Evolutionary conservation across 2,797 vertebrate species (phyloP).

Genomic region (Menidia menidia): DNA sequence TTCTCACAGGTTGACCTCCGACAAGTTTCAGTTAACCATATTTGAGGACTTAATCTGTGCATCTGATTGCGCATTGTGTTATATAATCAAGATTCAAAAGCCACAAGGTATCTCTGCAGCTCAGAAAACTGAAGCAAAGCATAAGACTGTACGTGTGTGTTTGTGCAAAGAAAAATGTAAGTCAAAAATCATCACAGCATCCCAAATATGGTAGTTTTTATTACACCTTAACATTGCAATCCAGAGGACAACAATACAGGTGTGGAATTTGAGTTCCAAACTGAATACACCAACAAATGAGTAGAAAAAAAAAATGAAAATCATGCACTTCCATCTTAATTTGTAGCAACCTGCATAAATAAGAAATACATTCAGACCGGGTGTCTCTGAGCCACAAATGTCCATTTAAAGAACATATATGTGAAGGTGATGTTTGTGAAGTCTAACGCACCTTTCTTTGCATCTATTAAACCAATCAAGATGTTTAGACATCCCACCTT

Average conservation of each 20-base stretch:
- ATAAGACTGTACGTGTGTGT: not conserved
- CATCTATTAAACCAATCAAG: not conserved
- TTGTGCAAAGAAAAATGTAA: not conserved
- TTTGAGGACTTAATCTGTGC: not conserved
- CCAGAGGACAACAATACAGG: not conserved
- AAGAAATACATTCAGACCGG: not conserved
- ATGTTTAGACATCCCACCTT: not conserved
- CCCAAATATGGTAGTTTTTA: not conserved
- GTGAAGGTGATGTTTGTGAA: too few species aligned
- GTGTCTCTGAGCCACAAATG: slow-evolving; percentile 1
- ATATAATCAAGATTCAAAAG: not conserved
- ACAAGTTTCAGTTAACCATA: not conserved
- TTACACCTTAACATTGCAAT: not conserved
- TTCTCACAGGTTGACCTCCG: not conserved
- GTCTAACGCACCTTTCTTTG: not conserved
- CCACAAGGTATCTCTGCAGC: not conserved
- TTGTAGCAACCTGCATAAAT: not conserved
- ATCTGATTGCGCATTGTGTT: not conserved
- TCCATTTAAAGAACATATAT: not conserved
- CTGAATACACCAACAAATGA: not conserved
- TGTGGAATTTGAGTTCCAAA: not conserved
- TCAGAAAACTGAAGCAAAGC: not conserved
- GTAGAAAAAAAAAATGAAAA: not conserved
- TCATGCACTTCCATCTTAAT: not conserved
- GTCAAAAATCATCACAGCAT: not conserved